A percentile compares a stretch with the other conserved stretches of the same genome.
Evolutionary conservation across 2,113 vertebrate species (phyloP).

Genomic region (Cochlearius cochlearius): DNA sequence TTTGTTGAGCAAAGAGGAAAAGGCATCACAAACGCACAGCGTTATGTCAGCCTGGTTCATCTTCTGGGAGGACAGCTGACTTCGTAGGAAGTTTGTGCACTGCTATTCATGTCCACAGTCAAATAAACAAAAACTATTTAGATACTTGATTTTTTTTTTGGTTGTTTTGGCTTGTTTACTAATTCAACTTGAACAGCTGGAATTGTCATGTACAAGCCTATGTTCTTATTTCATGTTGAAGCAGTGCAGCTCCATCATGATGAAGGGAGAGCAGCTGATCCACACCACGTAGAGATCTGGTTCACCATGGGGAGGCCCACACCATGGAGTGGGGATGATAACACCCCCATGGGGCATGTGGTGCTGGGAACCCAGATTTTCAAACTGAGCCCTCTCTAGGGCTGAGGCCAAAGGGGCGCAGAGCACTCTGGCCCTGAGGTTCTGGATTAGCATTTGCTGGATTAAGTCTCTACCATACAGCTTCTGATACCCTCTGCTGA

Average conservation of each 20-base stretch:
- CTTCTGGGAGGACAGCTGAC: not conserved
- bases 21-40: not conserved
- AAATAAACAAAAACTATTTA: not conserved
- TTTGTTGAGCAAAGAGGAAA: not conserved
- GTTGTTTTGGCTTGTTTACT: not conserved
- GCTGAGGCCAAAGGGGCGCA: not conserved
- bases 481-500: not conserved
- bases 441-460: not conserved
- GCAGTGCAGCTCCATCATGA: not conserved
- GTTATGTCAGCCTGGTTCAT: not conserved
- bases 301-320: not conserved
- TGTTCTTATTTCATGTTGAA: not conserved
- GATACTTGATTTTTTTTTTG: not conserved
- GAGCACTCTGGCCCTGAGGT: not conserved
- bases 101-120: not conserved
- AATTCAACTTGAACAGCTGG: not conserved
- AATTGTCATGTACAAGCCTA: not conserved
- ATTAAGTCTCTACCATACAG: not conserved
- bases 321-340: fast-evolving
- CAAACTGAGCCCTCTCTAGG: not conserved
- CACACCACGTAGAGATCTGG: not conserved
- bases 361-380: not conserved
- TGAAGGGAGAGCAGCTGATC: not conserved
- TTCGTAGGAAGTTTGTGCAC: not conserved
- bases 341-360: fast-evolving